phyloP scores from a whole-genome alignment of 2,797 vertebrate genomes.

The Acrocephalus scirpaceus region DNA sequence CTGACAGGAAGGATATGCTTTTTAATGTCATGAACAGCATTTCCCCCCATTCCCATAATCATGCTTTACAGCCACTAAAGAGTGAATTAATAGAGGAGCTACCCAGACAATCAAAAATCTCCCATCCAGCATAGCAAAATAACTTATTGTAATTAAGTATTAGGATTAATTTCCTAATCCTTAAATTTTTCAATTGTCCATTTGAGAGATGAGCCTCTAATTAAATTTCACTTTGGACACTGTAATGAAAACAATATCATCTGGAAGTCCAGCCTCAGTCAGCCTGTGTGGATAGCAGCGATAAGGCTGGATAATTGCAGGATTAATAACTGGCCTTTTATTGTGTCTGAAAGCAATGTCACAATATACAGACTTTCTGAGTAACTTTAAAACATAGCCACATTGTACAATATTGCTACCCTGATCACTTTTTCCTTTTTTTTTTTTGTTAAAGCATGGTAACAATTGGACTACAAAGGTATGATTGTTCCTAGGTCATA shows the following conservation, averaged over 20 bases:
- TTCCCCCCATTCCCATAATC: not conserved
- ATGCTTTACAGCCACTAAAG: slow-evolving; percentile 22
- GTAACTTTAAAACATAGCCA: slow-evolving; percentile 61
- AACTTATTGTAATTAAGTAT: slow-evolving; percentile 68
- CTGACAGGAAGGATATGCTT: slow-evolving; percentile 78
- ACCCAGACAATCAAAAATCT: slow-evolving; percentile 16
- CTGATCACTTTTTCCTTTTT: slow-evolving; percentile 11
- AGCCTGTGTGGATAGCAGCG: slow-evolving; percentile 63
- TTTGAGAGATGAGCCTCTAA: slow-evolving; percentile 70
- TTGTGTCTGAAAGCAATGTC: slow-evolving; percentile 63
- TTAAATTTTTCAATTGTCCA: slow-evolving; percentile 52
- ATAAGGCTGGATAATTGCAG: slow-evolving; percentile 73
- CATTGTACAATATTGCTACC: slow-evolving; percentile 33
- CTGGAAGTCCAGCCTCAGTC: slow-evolving; percentile 25
- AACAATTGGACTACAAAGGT: slow-evolving; percentile 15
- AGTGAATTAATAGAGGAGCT: not conserved
- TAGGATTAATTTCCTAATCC: slow-evolving; percentile 71
- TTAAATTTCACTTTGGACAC: slow-evolving; percentile 70
- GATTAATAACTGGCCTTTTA: slow-evolving; percentile 73
- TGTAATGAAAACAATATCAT: slow-evolving; percentile 68
- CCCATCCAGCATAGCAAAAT: slow-evolving; percentile 41
- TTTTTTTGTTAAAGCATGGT: not conserved
- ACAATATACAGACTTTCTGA: slow-evolving; percentile 44
- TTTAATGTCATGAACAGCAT: slow-evolving; percentile 37
- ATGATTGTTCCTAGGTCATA: slow-evolving; percentile 54